These are phyloP conservation scores for Caenorhabditis uteleia DNA, from an alignment of 2,888 invertebrate genomes.

Conservation along the genomic window DNA sequence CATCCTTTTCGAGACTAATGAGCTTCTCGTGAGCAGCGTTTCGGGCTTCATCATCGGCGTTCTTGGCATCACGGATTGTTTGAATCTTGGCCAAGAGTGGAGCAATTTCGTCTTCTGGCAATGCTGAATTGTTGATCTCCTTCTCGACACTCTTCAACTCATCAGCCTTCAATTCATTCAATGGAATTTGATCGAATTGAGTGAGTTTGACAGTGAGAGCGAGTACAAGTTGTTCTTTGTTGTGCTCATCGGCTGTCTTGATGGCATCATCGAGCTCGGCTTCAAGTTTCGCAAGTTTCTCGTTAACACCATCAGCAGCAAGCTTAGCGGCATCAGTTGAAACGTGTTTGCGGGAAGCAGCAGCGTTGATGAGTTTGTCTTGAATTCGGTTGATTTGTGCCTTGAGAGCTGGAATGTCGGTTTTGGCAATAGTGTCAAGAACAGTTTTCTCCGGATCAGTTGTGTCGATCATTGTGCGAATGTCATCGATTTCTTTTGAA, in stretches of 20 bases:
- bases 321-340: conserved; percentile 19
- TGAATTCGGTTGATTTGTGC: conserved; percentile 40
- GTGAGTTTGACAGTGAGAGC: conserved; percentile 19
- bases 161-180: conserved; percentile 15
- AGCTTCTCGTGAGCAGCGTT: conserved; percentile 28
- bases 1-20: conserved; percentile 16
- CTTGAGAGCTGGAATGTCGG: conserved; percentile 36
- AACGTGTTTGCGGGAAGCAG: conserved; percentile 35
- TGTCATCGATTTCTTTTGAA: conserved; percentile 5
- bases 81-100: conserved; percentile 2
- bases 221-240: conserved; percentile 28
- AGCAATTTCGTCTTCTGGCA: conserved; percentile 14
- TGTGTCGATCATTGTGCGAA: conserved; percentile 1
- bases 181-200: conserved; percentile 21
- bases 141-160: conserved; percentile 12
- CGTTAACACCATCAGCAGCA: conserved; percentile 29
- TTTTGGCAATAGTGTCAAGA: conserved; percentile 18
- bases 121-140: conserved; percentile 10
- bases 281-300: conserved; percentile 30
- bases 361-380: conserved; percentile 30
- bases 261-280: conserved; percentile 16
- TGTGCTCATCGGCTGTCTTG: conserved; percentile 17
- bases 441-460: conserved; percentile 20
- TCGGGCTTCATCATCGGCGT: conserved; percentile 12
- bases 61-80: conserved; percentile 2